phyloP scores from a whole-genome alignment of 2,888 invertebrate species.

The Cosmia trapezina region DNA sequence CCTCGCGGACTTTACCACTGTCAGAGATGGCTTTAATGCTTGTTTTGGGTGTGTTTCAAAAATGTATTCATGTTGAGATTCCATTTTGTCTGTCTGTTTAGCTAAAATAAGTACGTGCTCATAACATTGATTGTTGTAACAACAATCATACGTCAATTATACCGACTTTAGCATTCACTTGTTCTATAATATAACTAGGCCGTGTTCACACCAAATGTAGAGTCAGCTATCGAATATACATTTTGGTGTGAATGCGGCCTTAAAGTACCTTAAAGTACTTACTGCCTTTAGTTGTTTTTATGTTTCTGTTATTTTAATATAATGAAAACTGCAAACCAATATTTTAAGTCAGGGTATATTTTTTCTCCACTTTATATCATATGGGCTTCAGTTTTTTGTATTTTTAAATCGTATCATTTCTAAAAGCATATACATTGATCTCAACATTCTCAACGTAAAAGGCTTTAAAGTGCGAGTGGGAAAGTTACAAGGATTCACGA shows the following conservation, averaged over 20 bases:
- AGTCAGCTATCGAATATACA: neutral
- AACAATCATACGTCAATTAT: too few species aligned
- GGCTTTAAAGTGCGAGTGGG: slow-evolving; percentile 30
- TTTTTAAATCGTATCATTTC: slow-evolving; percentile 2
- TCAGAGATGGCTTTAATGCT: neutral
- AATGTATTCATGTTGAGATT: too few species aligned
- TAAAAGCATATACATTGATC: slow-evolving; percentile 26
- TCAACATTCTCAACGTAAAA: slow-evolving; percentile 25
- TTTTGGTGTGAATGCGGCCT: too few species aligned
- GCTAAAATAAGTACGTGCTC: too few species aligned
- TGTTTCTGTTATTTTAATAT: neutral
- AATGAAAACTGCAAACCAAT: neutral
- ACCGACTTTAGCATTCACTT: too few species aligned
- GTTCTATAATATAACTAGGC: too few species aligned
- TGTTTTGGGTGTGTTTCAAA: too few species aligned
- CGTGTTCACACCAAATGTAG: neutral
- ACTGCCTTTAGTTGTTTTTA: too few species aligned
- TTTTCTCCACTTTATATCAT: neutral
- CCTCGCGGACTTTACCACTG: too few species aligned
- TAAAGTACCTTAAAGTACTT: too few species aligned
- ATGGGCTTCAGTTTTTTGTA: neutral
- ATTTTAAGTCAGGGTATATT: neutral
- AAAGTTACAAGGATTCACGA: slow-evolving; percentile 52
- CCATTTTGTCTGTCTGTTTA: too few species aligned
- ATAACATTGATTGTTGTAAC: too few species aligned